Evolutionary conservation across 2,113 vertebrate species (phyloP), one percentile per base, ranked within the genome.

Genomic region (Oenanthe melanoleuca): DNA sequence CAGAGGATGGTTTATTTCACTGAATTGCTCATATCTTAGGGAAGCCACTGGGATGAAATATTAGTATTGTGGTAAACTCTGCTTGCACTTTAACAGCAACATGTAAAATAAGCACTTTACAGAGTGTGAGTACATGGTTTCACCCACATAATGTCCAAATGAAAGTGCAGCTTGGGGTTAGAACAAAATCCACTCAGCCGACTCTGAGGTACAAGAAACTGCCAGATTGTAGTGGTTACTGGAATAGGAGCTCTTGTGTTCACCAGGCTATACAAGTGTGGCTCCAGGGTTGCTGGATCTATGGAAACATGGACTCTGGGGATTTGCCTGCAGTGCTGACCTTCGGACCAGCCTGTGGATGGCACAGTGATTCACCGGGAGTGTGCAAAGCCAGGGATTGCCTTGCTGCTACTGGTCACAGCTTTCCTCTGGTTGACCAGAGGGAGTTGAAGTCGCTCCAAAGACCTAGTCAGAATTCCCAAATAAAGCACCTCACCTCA

Each of bases 11-110:
- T 91, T 90, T 93, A 86, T 92, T 91, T 79, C 60, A 80, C 38
- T 57, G 80, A 77, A 86, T 91, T 70, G 80, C 60, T 86, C 7
- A 0, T 73, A 67, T 74, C 84, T 86, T 74, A 93, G 80, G 61
- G 31, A 92, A 96, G 53, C 66, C 70, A 73, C 67, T 73, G 56
- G 55, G 63, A 83, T 92, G 79, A 92, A 95, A 84, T 95, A 89
- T 34, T 91, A 91, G 44, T 44, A 59, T 28, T 88, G 78, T 2
- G 42, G 86, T 82, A 79, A 93, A 80, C 71, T 96, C 6, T 50
- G 69, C 47, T 60, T 77, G 59, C 40, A 66, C 56, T 92, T 92
- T 63, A 85, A 80, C 25, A 78, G 72, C 56, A 89, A 33, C 16
- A 34, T 38, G 14, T 82, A 66, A 91, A 88, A 72, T 9, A 81